Percentiles rank a stretch among this genome's conserved stretches.
Evolutionary conservation across 2,113 vertebrate genomes (phyloP).

Genomic region (Bolborhynchus lineola): DNA sequence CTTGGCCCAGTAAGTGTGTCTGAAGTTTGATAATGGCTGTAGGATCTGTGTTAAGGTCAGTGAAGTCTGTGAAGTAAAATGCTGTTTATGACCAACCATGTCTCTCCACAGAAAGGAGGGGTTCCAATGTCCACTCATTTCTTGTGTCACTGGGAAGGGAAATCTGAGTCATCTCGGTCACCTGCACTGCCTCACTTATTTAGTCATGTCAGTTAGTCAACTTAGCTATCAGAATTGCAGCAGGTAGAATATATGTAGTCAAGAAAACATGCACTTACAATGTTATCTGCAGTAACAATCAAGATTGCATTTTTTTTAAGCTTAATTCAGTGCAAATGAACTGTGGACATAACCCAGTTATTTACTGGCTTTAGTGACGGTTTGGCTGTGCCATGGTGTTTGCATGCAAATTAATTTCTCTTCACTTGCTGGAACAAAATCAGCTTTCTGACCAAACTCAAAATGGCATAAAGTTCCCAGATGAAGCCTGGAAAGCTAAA

Average conservation of each 20-base stretch:
- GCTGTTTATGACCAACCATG: neutral
- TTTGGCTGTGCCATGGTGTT: neutral
- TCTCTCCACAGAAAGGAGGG: neutral
- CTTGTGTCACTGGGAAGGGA: neutral
- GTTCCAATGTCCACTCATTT: neutral
- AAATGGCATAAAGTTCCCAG: neutral
- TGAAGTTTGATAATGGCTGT: neutral
- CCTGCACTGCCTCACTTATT: neutral
- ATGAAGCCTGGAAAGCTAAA: neutral
- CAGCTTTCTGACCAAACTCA: neutral
- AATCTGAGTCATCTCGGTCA: neutral
- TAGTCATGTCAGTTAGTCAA: neutral
- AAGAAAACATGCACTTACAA: neutral
- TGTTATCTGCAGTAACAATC: neutral
- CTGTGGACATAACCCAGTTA: neutral
- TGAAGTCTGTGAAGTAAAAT: neutral
- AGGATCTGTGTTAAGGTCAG: neutral
- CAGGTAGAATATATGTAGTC: neutral
- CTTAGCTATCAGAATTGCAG: neutral
- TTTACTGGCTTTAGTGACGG: neutral
- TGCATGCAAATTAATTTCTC: neutral
- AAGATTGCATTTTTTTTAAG: neutral
- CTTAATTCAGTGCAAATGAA: neutral
- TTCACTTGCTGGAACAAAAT: neutral
- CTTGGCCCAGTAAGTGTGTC: neutral